Evolutionary conservation across 30 jellyfish, hydroid and myxozoan genomes (phyloP).

Genomic region (Hydractinia symbiolongicarpus): DNA sequence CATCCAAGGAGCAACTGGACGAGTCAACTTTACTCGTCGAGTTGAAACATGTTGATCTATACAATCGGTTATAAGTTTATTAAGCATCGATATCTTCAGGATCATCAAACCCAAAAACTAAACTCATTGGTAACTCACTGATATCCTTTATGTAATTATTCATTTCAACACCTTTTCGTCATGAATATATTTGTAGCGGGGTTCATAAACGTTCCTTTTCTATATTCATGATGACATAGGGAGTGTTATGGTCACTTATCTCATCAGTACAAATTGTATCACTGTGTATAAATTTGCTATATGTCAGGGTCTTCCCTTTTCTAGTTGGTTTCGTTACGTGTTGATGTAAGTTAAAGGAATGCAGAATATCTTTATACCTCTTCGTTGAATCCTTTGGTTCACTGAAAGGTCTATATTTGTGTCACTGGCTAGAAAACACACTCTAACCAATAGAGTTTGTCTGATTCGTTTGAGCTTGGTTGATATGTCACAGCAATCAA

Average conservation of each 20-base stretch:
- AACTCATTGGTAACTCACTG: too few species aligned
- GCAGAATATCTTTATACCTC: conserved; percentile 35
- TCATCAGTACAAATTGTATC: conserved; percentile 18
- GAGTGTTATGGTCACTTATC: conserved; percentile 34
- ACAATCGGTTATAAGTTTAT: too few species aligned
- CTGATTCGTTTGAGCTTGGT: background rate
- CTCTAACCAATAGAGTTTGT: background rate
- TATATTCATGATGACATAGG: conserved; percentile 21
- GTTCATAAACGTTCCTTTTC: conserved; percentile 16
- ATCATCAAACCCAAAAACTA: too few species aligned
- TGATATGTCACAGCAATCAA: background rate
- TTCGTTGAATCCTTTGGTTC: conserved; percentile 21
- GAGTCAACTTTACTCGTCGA: too few species aligned
- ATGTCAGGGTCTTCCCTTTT: conserved; percentile 41
- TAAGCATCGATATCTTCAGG: too few species aligned
- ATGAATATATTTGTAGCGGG: conserved; percentile 32
- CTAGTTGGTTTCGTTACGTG: conserved; percentile 43
- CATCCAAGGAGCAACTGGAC: too few species aligned
- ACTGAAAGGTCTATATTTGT: conserved; percentile 36
- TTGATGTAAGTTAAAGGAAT: conserved; percentile 44
- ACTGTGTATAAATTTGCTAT: background rate
- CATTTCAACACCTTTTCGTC: conserved; percentile 29
- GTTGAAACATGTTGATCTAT: too few species aligned
- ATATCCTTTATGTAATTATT: conserved; percentile 2
- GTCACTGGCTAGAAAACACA: conserved; percentile 39